Base-by-base conservation (phyloP, 2,888 invertebrate genomes). In the Mimachlamys varia region DNA sequence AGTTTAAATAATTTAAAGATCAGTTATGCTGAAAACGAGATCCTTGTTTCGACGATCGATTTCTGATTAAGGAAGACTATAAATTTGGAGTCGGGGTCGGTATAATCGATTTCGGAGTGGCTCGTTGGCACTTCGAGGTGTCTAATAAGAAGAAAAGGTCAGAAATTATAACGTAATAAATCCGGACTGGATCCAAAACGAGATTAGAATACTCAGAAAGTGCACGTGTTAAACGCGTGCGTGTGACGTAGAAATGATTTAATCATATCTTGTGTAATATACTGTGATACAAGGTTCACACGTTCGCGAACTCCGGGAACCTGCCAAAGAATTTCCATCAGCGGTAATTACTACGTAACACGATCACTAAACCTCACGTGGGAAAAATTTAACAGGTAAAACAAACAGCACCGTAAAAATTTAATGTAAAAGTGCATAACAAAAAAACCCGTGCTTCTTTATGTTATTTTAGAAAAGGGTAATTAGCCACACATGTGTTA, bases 1-100 rank as follows among this genome's bases (percentile, higher is more conserved):
- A 76, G 76, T 76, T 76, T 76, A 76, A 76, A 76, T 76, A 76
- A 76, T 76, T 76, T 76, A 76, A 76, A 76, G 76, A 76, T 76
- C 76, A 76, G 76, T 76, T 76, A 76, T 76, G 76, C 27, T 76
- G 13, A 76, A 76, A 76, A 76, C 76, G 76, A 76, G 76, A 27
- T 76, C 33, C 76, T 76, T 76, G 76, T 33, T 76, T 76, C 33
- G 22, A 27, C 76, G 76, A 76, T 76, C 76, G 76, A 76, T 76
- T 76, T 76, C 76, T 76, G 76, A 76, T 76, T 76, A 76, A 76
- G 76, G 76, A 76, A 76, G 76, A 12, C 76, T 76, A 76, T 76
- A 76, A 76, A 76, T 76, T 76, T 76, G 27, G 76, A 76, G 76
- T 33, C 76, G 15, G 76, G 76, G 27, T 76, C 76, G 76, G 76